Percentiles rank a stretch among this genome's conserved stretches.
phyloP scores from a whole-genome alignment of 2,113 vertebrate genomes.

The Heterocephalus glaber region DNA sequence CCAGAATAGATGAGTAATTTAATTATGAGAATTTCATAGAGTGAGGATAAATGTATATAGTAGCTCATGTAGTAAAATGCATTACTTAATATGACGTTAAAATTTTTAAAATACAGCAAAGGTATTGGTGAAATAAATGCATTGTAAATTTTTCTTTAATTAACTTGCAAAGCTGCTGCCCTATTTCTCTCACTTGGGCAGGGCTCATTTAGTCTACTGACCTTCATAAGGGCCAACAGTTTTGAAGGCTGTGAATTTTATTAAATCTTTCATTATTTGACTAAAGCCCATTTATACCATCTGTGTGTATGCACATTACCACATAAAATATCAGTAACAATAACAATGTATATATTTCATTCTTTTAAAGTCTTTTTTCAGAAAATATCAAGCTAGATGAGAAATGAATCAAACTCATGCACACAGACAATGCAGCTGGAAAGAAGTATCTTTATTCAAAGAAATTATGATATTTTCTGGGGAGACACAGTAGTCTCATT shows the following conservation, averaged over 20 bases:
- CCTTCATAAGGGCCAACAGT: constrained; percentile 2
- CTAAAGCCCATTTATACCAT: constrained; percentile 32
- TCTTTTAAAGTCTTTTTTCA: background rate
- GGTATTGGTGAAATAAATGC: background rate
- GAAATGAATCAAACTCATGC: background rate
- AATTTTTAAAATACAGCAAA: background rate
- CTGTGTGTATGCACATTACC: background rate
- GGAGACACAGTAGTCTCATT: constrained; percentile 79
- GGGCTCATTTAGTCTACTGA: constrained; percentile 58
- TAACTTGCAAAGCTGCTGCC: constrained; percentile 45
- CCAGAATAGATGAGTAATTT: background rate
- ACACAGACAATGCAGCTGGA: background rate
- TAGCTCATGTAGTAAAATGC: background rate
- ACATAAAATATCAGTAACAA: constrained; percentile 28
- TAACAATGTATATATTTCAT: constrained; percentile 47
- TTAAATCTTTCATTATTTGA: constrained; percentile 58
- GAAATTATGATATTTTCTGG: constrained; percentile 64
- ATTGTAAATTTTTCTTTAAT: constrained; percentile 28
- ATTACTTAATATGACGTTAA: constrained; percentile 16
- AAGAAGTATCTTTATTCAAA: constrained; percentile 53
- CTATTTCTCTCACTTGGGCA: background rate
- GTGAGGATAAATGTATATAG: background rate
- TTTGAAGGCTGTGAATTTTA: constrained; percentile 28
- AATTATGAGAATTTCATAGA: background rate
- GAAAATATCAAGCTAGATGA: constrained; percentile 17